phyloP scores from a whole-genome alignment of 2,888 invertebrate species.

The Amiota communis region DNA sequence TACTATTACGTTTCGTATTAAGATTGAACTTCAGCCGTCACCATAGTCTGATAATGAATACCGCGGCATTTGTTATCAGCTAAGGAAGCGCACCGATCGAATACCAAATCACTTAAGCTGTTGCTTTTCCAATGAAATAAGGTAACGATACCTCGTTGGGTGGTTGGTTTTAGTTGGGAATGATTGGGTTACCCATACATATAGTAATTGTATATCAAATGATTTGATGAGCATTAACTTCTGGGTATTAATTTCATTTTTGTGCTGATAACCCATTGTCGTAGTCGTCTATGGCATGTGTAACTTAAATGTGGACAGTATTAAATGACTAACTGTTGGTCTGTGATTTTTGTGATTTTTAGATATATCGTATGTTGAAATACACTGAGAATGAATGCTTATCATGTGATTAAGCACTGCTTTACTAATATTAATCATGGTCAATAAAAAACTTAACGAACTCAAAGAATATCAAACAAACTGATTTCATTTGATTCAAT shows the following conservation, averaged over 20 bases:
- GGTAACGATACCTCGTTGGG: background rate
- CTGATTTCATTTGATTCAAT: slow-evolving; percentile 51
- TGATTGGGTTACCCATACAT: slow-evolving; percentile 24
- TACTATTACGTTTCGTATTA: slow-evolving; percentile 43
- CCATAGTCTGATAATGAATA: slow-evolving; percentile 49
- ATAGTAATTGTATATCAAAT: slow-evolving; percentile 62
- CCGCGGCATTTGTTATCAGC: slow-evolving; percentile 54
- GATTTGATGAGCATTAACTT: slow-evolving; percentile 48
- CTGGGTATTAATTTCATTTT: slow-evolving; percentile 59
- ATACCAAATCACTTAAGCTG: slow-evolving; percentile 66
- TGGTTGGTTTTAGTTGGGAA: background rate
- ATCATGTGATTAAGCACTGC: slow-evolving; percentile 61
- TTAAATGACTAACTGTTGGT: background rate
- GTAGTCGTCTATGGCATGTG: background rate
- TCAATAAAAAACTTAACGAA: slow-evolving; percentile 47
- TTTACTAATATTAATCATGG: slow-evolving; percentile 63
- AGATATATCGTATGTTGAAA: slow-evolving; percentile 16
- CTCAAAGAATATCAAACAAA: slow-evolving; percentile 51
- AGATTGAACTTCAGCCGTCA: slow-evolving; percentile 27
- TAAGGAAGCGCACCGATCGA: slow-evolving; percentile 57
- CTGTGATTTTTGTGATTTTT: slow-evolving; percentile 1
- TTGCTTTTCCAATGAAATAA: slow-evolving; percentile 28
- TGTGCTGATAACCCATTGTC: slow-evolving; percentile 17
- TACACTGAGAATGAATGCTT: slow-evolving; percentile 44
- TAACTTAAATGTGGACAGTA: background rate